These are phyloP conservation scores for Pelodytes ibericus DNA, from an alignment of 2,797 vertebrate genomes.

Conservation along the genomic window DNA sequence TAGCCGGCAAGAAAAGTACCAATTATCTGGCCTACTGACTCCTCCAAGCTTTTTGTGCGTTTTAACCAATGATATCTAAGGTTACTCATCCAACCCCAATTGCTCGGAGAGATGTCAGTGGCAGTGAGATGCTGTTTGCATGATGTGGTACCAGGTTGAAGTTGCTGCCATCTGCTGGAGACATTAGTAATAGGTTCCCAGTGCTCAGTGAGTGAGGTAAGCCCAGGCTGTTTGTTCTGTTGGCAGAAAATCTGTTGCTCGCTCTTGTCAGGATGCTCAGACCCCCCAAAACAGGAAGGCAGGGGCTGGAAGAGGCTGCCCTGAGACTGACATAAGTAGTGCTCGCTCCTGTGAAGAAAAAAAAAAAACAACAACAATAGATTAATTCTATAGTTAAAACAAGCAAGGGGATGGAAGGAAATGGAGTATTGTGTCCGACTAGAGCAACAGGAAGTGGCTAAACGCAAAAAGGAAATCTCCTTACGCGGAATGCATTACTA, in stretches of 20 bases:
- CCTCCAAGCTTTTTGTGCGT: neutral
- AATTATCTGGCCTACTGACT: neutral
- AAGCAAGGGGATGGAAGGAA: constrained; percentile 29
- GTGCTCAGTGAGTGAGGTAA: constrained; percentile 71
- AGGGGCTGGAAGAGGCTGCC: constrained; percentile 70
- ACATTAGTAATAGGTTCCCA: constrained; percentile 59
- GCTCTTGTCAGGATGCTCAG: constrained; percentile 8
- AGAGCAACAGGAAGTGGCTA: constrained; percentile 30
- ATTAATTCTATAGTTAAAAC: constrained; percentile 17
- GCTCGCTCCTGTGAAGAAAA: constrained; percentile 19
- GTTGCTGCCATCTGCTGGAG: constrained; percentile 17
- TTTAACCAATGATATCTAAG: neutral
- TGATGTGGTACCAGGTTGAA: constrained; percentile 11
- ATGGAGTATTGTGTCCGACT: constrained; percentile 47
- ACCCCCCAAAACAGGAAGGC: constrained; percentile 63
- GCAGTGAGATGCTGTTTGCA: neutral
- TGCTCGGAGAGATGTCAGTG: constrained; percentile 29
- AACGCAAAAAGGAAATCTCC: neutral
- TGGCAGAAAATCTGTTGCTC: neutral
- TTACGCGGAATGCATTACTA: neutral
- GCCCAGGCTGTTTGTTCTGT: neutral
- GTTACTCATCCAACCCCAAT: constrained; percentile 42
- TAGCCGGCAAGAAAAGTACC: neutral
- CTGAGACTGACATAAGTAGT: constrained; percentile 31
- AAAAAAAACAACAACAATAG: constrained; percentile 24